Base-by-base conservation (phyloP, 2,888 invertebrate genomes). In the Tethea ocularis region DNA sequence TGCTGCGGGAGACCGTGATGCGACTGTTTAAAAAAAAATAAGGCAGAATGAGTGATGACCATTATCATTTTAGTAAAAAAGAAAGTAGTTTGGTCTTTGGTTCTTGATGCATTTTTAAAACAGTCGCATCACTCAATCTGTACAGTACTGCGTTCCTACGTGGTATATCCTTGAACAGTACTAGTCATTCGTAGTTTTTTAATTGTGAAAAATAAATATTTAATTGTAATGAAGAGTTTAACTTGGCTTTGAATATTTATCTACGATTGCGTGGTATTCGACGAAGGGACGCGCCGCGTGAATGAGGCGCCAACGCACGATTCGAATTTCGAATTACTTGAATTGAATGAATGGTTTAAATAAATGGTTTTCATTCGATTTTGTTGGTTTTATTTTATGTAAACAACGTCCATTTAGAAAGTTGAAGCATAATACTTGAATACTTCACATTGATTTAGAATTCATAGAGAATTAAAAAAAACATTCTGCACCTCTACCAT, bases 281-380 rank as follows among this genome's bases (percentile, higher is more conserved):
- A 51, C 53, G 54, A 58, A 58, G 57, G 57, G 52, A 56, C 51
- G 59, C 55, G 63, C 52, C 61, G 56, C 57, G 69, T n/a, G 15
- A 38, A 1, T 3, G 10, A 15, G 38, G n/a, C 38, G 38, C n/a
- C 38, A 38, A 38, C 38, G 38, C 38, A 38, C 38, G 38, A 38
- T 38, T 38, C n/a, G 38, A 38, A 17, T 23, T n/a, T 29, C 52
- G 29, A 17, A 20, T 33, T 13, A 33, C 54, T 22, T 33, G 20
- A 41, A 58, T 17, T 52, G 41, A 56, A 56, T 6, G 33, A 33
- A 33, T 33, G 33, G 33, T 33, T 33, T 33, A 33, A 83, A 85
- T 87, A 88, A 88, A 88, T 85, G 87, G 84, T 88, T 88, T 87
- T 83, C 83, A 87, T 83, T 87, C 82, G 75, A 66, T 22, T 51